phyloP scores from a whole-genome alignment of 2,888 invertebrate genomes.

The Cantharis flavilabris region DNA sequence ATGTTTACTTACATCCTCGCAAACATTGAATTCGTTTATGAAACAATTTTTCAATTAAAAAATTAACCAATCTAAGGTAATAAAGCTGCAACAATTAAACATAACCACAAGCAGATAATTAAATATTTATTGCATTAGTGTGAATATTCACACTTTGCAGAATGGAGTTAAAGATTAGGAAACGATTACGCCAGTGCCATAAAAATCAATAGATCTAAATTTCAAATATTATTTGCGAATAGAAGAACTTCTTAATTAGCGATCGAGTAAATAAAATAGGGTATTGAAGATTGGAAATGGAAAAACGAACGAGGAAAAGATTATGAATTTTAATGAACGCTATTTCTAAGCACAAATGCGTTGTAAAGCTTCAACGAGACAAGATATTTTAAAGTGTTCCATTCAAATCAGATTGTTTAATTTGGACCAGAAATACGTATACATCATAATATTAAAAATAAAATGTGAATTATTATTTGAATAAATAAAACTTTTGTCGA shows the following conservation, averaged over 20 bases:
- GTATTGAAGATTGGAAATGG: background rate
- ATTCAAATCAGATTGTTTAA: background rate
- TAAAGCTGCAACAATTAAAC: background rate
- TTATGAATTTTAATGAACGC: background rate
- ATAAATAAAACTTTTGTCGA: too few species aligned
- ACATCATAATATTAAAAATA: background rate
- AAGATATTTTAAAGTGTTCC: background rate
- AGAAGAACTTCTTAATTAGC: background rate
- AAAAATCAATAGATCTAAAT: background rate
- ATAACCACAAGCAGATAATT: background rate
- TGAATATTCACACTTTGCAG: background rate
- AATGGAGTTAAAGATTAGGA: background rate
- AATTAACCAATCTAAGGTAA: background rate
- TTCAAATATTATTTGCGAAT: background rate
- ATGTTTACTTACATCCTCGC: background rate
- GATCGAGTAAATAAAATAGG: background rate
- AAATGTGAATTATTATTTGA: background rate
- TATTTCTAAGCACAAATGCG: background rate
- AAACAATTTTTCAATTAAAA: background rate
- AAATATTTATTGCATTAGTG: background rate
- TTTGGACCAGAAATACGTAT: background rate
- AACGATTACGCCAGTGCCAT: background rate
- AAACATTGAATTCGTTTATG: background rate
- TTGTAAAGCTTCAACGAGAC: background rate
- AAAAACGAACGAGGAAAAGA: background rate